Evolutionary conservation across 1,140 invertebrate species (phyloP).

Genomic region (Solen grandis): DNA sequence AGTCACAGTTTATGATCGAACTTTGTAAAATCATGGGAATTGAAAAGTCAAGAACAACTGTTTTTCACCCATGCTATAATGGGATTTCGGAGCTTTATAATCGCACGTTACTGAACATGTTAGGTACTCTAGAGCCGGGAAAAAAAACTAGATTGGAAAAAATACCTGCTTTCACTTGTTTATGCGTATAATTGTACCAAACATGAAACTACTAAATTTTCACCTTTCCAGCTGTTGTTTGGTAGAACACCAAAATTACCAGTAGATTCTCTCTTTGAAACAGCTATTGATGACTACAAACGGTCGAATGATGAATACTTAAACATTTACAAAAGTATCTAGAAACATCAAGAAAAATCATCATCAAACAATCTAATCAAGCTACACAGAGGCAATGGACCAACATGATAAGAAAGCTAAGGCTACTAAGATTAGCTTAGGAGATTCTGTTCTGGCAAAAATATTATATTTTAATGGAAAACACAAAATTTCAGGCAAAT

Average conservation of each 20-base stretch:
- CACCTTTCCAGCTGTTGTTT: constrained; percentile 35
- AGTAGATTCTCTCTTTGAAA: constrained; percentile 13
- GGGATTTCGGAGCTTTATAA: constrained; percentile 30
- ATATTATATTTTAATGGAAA: constrained; percentile 33
- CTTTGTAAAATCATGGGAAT: constrained; percentile 28
- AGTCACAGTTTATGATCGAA: constrained; percentile 23
- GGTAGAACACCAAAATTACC: constrained; percentile 22
- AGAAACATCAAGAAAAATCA: neutral
- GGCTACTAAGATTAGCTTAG: neutral
- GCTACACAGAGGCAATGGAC: neutral
- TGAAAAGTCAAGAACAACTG: constrained; percentile 29
- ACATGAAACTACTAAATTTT: constrained; percentile 38
- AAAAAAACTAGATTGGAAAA: constrained; percentile 18
- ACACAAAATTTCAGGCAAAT: constrained; percentile 24
- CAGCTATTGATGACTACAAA: neutral
- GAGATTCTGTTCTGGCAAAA: constrained; percentile 20
- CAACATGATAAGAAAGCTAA: constrained; percentile 11
- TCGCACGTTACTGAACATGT: constrained; percentile 28
- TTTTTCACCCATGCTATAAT: constrained; percentile 35
- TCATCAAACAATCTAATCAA: neutral
- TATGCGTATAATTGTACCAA: constrained; percentile 18
- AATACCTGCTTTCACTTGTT: constrained; percentile 7
- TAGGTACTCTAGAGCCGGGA: constrained; percentile 20
- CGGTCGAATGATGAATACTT: constrained; percentile 8
- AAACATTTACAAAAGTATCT: neutral